Evolutionary conservation across 1,140 invertebrate species (phyloP).

Genomic region (Drosophila parvula): DNA sequence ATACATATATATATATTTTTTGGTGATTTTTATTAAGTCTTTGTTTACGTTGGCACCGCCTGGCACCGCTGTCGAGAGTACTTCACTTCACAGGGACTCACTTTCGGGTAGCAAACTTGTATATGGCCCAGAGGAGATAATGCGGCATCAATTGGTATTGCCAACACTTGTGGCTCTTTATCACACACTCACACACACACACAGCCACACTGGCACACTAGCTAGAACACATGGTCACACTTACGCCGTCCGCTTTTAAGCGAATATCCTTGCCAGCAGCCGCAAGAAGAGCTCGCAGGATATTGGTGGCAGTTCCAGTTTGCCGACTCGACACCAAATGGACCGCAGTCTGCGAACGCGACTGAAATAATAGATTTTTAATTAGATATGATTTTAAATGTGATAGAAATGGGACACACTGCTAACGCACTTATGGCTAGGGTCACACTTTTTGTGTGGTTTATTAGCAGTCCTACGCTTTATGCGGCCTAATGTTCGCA

Average conservation of each 20-base stretch:
- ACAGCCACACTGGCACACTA: constrained; percentile 12
- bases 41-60: constrained; percentile 82
- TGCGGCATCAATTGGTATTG: constrained; percentile 39
- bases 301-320: constrained; percentile 94
- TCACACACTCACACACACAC: constrained; percentile 4
- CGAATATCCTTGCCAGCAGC: constrained; percentile 95
- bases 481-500: constrained; percentile 38
- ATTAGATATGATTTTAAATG: constrained; percentile 12
- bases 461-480: constrained; percentile 12
- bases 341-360: constrained; percentile 92
- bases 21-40: constrained; percentile 69
- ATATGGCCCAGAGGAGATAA: constrained; percentile 29
- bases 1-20: constrained; percentile 31
- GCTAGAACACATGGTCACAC: constrained; percentile 74
- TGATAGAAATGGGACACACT: constrained; percentile 9
- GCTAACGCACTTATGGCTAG: neutral
- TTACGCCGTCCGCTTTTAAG: constrained; percentile 93
- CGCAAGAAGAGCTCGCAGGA: constrained; percentile 92
- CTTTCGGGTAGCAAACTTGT: neutral
- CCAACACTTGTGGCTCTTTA: constrained; percentile 67
- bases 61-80: constrained; percentile 71
- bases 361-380: constrained; percentile 47
- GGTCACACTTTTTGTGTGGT: constrained; percentile 28
- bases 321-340: constrained; percentile 95
- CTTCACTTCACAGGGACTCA: constrained; percentile 38